These are phyloP conservation scores for Pandion haliaetus DNA, from an alignment of 2,113 vertebrate species.

Conservation along the genomic window DNA sequence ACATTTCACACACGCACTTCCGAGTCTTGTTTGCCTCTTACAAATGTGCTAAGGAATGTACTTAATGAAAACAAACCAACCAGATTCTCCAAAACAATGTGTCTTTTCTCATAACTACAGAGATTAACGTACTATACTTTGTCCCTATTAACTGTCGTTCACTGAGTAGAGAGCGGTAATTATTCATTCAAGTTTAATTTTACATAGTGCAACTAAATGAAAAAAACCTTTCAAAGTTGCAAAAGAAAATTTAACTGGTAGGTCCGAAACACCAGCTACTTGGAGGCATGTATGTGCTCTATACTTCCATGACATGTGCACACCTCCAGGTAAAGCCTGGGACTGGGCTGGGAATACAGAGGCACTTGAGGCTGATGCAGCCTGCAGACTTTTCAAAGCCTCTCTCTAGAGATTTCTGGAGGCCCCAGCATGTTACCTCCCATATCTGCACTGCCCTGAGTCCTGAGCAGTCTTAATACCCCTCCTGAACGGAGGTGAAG, in stretches of 20 bases:
- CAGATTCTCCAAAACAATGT: background rate
- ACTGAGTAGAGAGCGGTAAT: background rate
- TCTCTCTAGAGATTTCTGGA: background rate
- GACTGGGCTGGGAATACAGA: background rate
- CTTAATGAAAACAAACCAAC: background rate
- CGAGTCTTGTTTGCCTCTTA: background rate
- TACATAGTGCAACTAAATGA: background rate
- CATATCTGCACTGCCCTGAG: background rate
- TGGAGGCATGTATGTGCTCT: accelerated
- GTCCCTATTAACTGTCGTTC: background rate
- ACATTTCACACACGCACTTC: background rate
- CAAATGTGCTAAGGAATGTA: background rate
- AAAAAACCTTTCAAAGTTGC: background rate
- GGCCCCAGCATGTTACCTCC: background rate
- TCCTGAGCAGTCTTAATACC: background rate
- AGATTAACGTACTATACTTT: background rate
- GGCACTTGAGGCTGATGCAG: background rate
- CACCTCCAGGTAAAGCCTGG: background rate
- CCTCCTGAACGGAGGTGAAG: background rate
- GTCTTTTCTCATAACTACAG: background rate
- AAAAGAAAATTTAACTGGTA: background rate
- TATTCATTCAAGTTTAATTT: background rate
- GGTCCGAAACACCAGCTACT: background rate
- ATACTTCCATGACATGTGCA: background rate
- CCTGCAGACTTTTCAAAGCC: background rate